Base-by-base conservation (phyloP, 2,113 vertebrate genomes). In the Pavo muticus region DNA sequence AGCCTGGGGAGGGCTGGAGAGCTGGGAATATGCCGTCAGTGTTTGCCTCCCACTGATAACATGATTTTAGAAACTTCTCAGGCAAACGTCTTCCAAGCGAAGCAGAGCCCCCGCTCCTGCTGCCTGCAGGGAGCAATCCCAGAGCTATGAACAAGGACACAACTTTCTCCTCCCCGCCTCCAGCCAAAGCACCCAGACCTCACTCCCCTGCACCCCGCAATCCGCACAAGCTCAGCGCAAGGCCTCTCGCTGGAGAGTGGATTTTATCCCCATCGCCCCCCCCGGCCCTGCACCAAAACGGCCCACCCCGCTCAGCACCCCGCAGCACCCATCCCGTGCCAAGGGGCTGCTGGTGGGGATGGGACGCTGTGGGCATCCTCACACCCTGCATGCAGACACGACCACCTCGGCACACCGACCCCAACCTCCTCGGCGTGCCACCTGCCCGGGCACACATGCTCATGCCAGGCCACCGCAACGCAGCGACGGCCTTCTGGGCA, bases 1-100 rank as follows among this genome's bases (percentile, higher is more conserved):
- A 40, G 57, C 35, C 27, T 1, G 1, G 7, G 19, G 13, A 88
- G 25, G 23, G 60, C 69, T 84, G 40, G 18, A 83, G 5, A 23
- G 45, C 69, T 73, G 32, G 56, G 64, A 89, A 60, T 5, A 11
- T 3, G 25, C 78, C 6, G 3, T 10, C 40, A 70, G 17, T 30
- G 45, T 65, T 73, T 40, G 44, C 68, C 74, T 88, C 60, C 52
- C 57, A 37, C 78, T 30, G 52, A 61, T 47, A 80, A 83, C 86
- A 59, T 13, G 39, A n/a, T 91, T 60, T 80, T 71, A 54, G 44
- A 67, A 77, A 30, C 12, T 27, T 61, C 81, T 60, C 63, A 20
- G 27, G 24, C 77, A 79, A 79, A 80, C 32, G 29, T 1, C 40
- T 71, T 44, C 32, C 0, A 79, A 84, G n/a, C 0, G 0, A 50